Evolutionary conservation across 2,888 invertebrate genomes (phyloP).

Genomic region (Incurvaria masculella): DNA sequence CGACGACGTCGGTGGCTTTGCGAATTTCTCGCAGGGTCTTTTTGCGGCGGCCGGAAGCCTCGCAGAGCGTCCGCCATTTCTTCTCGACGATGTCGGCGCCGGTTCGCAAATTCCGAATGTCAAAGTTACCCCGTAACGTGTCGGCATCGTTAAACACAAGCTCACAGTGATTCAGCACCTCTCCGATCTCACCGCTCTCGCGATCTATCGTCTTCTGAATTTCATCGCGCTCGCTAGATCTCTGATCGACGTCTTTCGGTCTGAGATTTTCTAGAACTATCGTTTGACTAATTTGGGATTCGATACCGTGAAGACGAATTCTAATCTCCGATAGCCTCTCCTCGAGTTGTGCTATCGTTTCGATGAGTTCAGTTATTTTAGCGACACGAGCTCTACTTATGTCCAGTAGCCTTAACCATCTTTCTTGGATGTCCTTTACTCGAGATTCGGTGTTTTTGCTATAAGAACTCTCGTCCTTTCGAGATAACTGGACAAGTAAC

Average conservation of each 20-base stretch:
- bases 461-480: constrained; percentile 56
- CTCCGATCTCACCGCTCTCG: constrained; percentile 73
- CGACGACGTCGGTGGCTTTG: constrained; percentile 64
- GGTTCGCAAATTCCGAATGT: constrained; percentile 62
- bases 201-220: constrained; percentile 73
- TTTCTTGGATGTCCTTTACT: constrained; percentile 56
- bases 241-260: constrained; percentile 64
- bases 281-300: constrained; percentile 65
- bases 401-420: constrained; percentile 66
- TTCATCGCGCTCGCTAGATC: constrained; percentile 67
- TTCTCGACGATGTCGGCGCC: constrained; percentile 71
- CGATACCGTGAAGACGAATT: constrained; percentile 68
- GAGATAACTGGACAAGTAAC: constrained; percentile 61
- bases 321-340: constrained; percentile 69
- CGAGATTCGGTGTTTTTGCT: constrained; percentile 57
- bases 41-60: constrained; percentile 64
- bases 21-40: constrained; percentile 37
- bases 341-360: constrained; percentile 69
- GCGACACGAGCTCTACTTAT: constrained; percentile 64
- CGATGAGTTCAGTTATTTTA: constrained; percentile 69
- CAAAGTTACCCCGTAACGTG: constrained; percentile 67
- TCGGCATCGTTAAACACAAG: constrained; percentile 72
- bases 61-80: constrained; percentile 77
- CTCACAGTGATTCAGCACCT: constrained; percentile 76
- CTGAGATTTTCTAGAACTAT: constrained; percentile 64